Conservation (phyloP, 2,113 vertebrate genomes). For the Platanista minor region DNA sequence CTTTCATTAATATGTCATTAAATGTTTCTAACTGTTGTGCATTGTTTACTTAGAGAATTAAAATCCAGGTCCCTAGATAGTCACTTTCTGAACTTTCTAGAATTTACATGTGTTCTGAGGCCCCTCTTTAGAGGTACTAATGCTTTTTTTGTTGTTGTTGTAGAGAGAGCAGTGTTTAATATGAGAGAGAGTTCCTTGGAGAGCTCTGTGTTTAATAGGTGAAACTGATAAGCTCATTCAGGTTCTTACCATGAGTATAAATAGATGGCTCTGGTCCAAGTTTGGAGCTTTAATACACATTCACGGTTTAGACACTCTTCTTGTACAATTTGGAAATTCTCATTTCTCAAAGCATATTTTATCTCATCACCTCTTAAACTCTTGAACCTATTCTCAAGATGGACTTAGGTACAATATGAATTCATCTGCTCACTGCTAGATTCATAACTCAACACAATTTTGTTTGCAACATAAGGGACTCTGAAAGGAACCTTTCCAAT, state of each 20-base stretch:
- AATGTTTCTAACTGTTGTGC: conserved; percentile 28
- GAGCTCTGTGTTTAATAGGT: not conserved
- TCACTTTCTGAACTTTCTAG: conserved; percentile 20
- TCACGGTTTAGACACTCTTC: not conserved
- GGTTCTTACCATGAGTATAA: not conserved
- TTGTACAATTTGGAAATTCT: not conserved
- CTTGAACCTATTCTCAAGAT: not conserved
- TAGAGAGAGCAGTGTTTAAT: not conserved
- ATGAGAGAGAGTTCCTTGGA: not conserved
- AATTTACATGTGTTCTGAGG: not conserved
- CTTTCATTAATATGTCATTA: conserved; percentile 26
- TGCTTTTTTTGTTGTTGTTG: not conserved
- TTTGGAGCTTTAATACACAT: not conserved
- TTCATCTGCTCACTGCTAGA: not conserved
- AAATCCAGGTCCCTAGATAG: not conserved
- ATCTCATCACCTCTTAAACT: not conserved
- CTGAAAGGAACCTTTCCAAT: not conserved
- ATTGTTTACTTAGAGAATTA: conserved; percentile 25
- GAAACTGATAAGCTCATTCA: not conserved
- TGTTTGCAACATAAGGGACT: not conserved
- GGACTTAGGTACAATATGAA: not conserved
- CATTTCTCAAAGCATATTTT: not conserved
- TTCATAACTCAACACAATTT: not conserved
- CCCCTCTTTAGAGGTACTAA: not conserved
- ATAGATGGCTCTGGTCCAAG: not conserved